Conservation (phyloP, 2,888 invertebrate genomes). For the Nymphalis polychloros region DNA sequence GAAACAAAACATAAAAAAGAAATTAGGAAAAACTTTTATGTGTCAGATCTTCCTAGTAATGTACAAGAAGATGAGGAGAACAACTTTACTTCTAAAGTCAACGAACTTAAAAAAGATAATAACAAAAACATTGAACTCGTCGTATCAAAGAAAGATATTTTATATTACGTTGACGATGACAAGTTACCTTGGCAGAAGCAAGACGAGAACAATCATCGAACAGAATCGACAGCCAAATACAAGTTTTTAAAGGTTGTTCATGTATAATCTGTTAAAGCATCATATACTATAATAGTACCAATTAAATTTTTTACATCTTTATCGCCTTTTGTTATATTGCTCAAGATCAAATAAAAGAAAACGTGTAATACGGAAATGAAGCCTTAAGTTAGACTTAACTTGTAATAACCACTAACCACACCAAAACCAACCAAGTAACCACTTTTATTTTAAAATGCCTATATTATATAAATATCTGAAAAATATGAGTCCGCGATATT, state of each 20-base stretch:
- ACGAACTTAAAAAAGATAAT: background rate
- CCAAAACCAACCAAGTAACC: too few species aligned
- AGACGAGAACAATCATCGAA: background rate
- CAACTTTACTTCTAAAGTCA: background rate
- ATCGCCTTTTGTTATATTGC: too few species aligned
- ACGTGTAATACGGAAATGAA: too few species aligned
- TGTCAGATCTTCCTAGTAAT: constrained; percentile 3
- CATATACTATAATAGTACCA: too few species aligned
- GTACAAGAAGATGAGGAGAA: background rate
- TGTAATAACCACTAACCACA: too few species aligned
- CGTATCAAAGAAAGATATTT: constrained; percentile 20
- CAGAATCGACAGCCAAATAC: constrained; percentile 16
- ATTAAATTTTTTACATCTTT: too few species aligned
- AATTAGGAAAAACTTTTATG: constrained; percentile 13
- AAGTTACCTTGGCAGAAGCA: background rate
- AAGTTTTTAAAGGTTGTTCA: constrained; percentile 24
- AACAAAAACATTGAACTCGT: constrained; percentile 9
- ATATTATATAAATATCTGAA: constrained; percentile 40
- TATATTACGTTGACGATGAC: constrained; percentile 27
- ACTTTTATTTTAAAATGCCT: constrained; percentile 14
- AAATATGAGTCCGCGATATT: too few species aligned
- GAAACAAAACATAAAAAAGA: background rate
- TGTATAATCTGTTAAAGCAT: background rate
- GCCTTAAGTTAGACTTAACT: too few species aligned
- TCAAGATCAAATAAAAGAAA: too few species aligned